Percentiles rank a stretch among this genome's conserved stretches.
These are phyloP conservation scores for Holacanthus passer DNA, from an alignment of 2,113 vertebrate genomes.

Conservation along the genomic window DNA sequence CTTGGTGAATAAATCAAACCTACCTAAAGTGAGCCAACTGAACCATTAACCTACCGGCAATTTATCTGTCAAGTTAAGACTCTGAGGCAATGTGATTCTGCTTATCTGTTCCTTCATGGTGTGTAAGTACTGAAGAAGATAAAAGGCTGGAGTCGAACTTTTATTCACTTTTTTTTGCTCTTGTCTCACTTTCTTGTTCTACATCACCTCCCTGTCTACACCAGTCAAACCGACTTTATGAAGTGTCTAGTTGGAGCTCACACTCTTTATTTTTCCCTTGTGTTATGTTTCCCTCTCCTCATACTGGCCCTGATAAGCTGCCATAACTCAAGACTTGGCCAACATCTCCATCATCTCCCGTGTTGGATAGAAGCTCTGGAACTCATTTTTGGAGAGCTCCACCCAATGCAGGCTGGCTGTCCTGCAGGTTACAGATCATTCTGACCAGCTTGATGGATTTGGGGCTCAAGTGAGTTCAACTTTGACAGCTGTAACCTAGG, in stretches of 20 bases:
- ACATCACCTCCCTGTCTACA: conserved; percentile 65
- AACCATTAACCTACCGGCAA: conserved; percentile 37
- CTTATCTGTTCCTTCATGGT: conserved; percentile 43
- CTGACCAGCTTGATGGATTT: neutral
- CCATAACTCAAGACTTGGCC: conserved; percentile 60
- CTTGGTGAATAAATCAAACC: conserved; percentile 54
- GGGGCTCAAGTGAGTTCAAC: neutral
- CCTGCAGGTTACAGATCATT: neutral
- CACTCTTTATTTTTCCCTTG: conserved; percentile 34
- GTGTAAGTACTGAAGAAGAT: conserved; percentile 25
- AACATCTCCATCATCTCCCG: conserved; percentile 40
- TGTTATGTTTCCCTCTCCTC: conserved; percentile 31
- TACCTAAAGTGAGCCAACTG: conserved; percentile 24
- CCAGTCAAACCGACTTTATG: conserved; percentile 63
- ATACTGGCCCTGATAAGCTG: conserved; percentile 58
- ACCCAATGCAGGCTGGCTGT: conserved; percentile 35
- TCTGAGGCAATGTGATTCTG: conserved; percentile 54
- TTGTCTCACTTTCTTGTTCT: conserved; percentile 38
- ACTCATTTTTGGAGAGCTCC: conserved; percentile 27
- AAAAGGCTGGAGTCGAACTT: conserved; percentile 2
- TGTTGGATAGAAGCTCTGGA: conserved; percentile 42
- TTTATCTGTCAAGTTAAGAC: conserved; percentile 60
- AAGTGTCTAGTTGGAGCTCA: conserved; percentile 55
- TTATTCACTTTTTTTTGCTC: conserved; percentile 1
- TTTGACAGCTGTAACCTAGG: conserved; percentile 4